Percentiles rank a stretch among this genome's conserved stretches.
Evolutionary conservation across 2,888 invertebrate species (phyloP).

Genomic region (Linyphia triangularis): DNA sequence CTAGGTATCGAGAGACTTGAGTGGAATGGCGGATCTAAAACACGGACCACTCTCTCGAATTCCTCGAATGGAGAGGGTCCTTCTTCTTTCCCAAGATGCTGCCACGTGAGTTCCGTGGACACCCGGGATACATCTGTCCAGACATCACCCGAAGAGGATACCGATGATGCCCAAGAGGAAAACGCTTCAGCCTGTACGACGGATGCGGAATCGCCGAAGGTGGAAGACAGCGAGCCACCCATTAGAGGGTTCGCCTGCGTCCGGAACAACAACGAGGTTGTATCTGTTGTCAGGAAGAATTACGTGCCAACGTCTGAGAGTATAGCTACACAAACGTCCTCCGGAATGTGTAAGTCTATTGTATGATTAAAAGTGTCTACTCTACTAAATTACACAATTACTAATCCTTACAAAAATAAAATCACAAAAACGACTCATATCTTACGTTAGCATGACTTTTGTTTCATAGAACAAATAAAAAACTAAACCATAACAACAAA

Average conservation of each 20-base stretch:
- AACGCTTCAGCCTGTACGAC: not conserved
- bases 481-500: too few species aligned
- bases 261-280: constrained; percentile 2
- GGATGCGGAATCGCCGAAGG: not conserved
- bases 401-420: too few species aligned
- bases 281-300: constrained; percentile 47
- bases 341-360: constrained; percentile 53
- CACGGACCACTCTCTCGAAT: constrained; percentile 13
- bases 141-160: constrained; percentile 66
- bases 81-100: constrained; percentile 63
- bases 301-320: constrained; percentile 56
- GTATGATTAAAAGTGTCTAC: not conserved
- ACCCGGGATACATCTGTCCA: constrained; percentile 76
- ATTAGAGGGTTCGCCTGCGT: not conserved
- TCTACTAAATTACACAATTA: too few species aligned
- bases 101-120: constrained; percentile 69
- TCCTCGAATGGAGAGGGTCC: constrained; percentile 2
- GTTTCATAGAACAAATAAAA: too few species aligned
- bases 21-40: constrained; percentile 81
- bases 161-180: constrained; percentile 27
- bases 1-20: constrained; percentile 84
- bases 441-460: too few species aligned
- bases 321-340: constrained; percentile 56
- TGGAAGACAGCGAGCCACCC: not conserved
- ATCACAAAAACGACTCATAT: too few species aligned